phyloP scores from a whole-genome alignment of 2,888 invertebrate genomes.

The Imbricaverruca yamaguchii region DNA sequence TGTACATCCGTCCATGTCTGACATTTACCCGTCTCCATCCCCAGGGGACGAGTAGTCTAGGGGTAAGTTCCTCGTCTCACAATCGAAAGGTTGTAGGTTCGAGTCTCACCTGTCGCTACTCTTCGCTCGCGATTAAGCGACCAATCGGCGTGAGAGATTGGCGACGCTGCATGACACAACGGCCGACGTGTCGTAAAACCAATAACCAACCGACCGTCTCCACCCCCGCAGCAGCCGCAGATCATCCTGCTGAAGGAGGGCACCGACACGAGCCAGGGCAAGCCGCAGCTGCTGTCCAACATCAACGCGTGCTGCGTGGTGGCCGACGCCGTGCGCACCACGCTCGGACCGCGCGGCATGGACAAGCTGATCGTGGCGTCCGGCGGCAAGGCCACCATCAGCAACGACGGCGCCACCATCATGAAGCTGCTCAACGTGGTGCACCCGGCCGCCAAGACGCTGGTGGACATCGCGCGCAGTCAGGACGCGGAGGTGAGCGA shows the following conservation, averaged over 20 bases:
- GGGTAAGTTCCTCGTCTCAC: background rate
- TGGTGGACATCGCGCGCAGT: conserved; percentile 98
- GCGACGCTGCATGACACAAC: background rate
- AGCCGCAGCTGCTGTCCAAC: conserved; percentile 89
- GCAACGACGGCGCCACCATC: conserved; percentile 99
- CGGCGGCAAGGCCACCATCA: conserved; percentile 87
- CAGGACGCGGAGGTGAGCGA: conserved; percentile 86
- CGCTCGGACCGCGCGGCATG: conserved; percentile 97
- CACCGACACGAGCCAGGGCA: conserved; percentile 92
- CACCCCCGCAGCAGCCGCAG: conserved; percentile 70
- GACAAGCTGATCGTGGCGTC: conserved; percentile 94
- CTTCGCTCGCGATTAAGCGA: too few relatives aligned
- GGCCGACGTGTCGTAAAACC: too few relatives aligned
- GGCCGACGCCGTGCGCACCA: conserved; percentile 93
- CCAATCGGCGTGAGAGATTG: background rate
- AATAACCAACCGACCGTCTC: too few relatives aligned
- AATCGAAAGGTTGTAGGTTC: background rate
- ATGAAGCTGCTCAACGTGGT: conserved; percentile 96
- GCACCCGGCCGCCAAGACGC: conserved; percentile 94
- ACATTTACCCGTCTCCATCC: too few relatives aligned
- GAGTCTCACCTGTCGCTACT: too few relatives aligned
- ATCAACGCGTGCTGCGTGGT: conserved; percentile 87
- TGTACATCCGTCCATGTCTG: too few relatives aligned
- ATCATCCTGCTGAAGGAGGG: conserved; percentile 96
- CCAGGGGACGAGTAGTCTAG: too few relatives aligned